phyloP scores from a whole-genome alignment of 1,140 invertebrate species.

The Helicoverpa zea region DNA sequence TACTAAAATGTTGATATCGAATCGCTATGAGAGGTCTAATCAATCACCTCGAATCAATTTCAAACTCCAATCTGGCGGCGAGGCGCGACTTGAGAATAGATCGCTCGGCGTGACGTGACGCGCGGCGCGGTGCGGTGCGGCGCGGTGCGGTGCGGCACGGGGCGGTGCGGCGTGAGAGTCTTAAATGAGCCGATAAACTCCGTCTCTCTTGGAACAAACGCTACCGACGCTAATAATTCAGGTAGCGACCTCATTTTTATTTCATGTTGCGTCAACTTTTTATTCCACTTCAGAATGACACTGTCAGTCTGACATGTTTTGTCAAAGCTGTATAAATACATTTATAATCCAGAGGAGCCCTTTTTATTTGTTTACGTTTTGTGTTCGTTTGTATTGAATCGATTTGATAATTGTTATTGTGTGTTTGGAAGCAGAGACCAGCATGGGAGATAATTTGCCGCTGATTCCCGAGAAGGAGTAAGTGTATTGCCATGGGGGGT shows the following conservation, averaged over 20 bases:
- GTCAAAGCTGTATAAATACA: constrained; percentile 17
- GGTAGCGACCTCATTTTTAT: constrained; percentile 8
- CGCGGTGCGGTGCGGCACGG: background rate
- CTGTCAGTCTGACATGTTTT: background rate
- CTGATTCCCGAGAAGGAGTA: constrained; percentile 64
- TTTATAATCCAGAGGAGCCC: background rate
- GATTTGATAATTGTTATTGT: constrained; percentile 12
- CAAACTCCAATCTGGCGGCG: background rate
- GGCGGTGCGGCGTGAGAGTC: background rate
- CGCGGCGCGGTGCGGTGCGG: background rate
- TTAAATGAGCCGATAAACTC: background rate
- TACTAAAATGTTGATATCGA: no score
- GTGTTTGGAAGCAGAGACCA: background rate
- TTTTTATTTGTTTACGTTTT: constrained; percentile 42
- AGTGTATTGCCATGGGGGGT: constrained; percentile 38
- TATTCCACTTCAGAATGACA: background rate
- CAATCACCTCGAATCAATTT: constrained; percentile 3
- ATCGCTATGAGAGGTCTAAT: background rate
- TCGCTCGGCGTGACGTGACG: background rate
- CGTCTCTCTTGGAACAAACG: background rate
- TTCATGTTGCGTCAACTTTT: constrained; percentile 5
- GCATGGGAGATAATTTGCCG: constrained; percentile 63
- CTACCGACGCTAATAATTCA: background rate
- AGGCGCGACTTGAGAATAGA: background rate
- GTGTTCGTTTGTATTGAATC: constrained; percentile 9